Percentiles rank a stretch among this genome's conserved stretches.
phyloP scores from a whole-genome alignment of 2,888 invertebrate genomes.

The Watsonalla binaria region DNA sequence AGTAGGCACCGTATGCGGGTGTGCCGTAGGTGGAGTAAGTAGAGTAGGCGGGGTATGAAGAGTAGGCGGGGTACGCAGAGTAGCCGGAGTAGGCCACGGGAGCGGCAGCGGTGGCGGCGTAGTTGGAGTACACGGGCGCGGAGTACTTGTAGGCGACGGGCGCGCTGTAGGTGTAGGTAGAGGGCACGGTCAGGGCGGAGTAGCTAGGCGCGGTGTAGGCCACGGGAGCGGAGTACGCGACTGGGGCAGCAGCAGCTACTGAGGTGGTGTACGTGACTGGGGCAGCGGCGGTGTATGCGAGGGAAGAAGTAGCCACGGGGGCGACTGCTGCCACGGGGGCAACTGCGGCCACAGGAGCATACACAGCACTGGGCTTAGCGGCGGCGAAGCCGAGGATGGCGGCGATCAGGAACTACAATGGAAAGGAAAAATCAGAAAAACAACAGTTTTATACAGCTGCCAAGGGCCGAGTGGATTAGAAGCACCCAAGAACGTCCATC shows the following conservation, averaged over 20 bases:
- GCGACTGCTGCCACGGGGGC: slow-evolving; percentile 5
- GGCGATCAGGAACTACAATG: background rate
- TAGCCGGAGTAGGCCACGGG: background rate
- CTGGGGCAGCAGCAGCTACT: background rate
- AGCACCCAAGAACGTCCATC: too few relatives aligned
- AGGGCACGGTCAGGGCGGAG: slow-evolving; percentile 4
- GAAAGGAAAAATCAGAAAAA: too few relatives aligned
- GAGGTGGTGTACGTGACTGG: slow-evolving; percentile 6
- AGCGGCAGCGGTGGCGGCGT: background rate
- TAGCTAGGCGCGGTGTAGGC: background rate
- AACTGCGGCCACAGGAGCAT: slow-evolving; percentile 5
- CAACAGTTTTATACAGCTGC: too few relatives aligned
- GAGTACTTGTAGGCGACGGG: slow-evolving; percentile 5
- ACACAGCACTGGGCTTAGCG: slow-evolving; percentile 14
- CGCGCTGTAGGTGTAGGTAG: slow-evolving; percentile 9
- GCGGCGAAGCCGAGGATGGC: slow-evolving; percentile 20
- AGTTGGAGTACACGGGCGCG: slow-evolving; percentile 1
- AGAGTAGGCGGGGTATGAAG: slow-evolving; percentile 2
- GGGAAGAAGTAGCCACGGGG: background rate
- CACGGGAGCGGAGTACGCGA: slow-evolving; percentile 9
- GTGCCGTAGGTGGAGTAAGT: slow-evolving; percentile 4
- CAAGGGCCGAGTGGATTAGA: too few relatives aligned
- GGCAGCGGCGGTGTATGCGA: slow-evolving; percentile 3
- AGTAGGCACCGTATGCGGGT: slow-evolving; percentile 3
- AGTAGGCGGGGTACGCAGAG: slow-evolving; percentile 3